Conservation (phyloP, 92 coral and sea anemone species). For the Paragorgia papillata region DNA sequence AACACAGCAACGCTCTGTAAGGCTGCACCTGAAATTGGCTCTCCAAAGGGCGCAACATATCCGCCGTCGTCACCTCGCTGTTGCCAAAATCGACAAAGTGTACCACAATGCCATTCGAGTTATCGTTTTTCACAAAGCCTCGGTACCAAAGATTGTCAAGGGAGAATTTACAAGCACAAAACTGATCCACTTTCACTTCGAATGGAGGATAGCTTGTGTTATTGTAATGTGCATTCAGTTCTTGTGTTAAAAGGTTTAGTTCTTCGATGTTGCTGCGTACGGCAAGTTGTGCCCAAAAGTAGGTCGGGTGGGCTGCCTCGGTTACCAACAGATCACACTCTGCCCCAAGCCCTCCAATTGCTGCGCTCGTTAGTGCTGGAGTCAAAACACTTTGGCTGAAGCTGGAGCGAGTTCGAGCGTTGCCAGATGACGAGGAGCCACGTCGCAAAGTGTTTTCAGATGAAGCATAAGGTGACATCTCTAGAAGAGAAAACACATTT, state of each 20-base stretch:
- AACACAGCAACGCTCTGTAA: constrained; percentile 75
- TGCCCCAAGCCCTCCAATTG: background rate
- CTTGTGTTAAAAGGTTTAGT: background rate
- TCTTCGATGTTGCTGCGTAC: background rate
- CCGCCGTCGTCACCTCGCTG: constrained; percentile 52
- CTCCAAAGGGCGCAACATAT: constrained; percentile 67
- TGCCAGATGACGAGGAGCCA: background rate
- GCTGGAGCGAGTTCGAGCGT: background rate
- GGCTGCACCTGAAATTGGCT: constrained; percentile 54
- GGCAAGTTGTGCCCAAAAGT: constrained; percentile 78
- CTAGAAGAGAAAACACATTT: background rate
- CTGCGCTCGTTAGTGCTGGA: background rate
- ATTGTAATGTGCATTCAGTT: constrained; percentile 16
- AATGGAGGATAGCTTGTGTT: constrained; percentile 27
- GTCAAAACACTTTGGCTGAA: constrained; percentile 1
- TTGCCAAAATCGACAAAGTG: constrained; percentile 87
- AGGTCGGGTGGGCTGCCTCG: constrained; percentile 62
- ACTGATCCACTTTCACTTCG: background rate
- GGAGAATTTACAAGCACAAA: constrained; percentile 6
- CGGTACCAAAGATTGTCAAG: constrained; percentile 63
- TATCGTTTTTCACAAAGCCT: constrained; percentile 54
- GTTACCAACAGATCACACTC: constrained; percentile 51
- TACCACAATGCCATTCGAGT: constrained; percentile 47
- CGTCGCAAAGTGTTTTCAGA: background rate
- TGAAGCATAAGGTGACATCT: background rate